Evolutionary conservation across 2,797 vertebrate genomes (phyloP), one percentile per base, ranked within the genome.

Genomic region (Morus bassanus): DNA sequence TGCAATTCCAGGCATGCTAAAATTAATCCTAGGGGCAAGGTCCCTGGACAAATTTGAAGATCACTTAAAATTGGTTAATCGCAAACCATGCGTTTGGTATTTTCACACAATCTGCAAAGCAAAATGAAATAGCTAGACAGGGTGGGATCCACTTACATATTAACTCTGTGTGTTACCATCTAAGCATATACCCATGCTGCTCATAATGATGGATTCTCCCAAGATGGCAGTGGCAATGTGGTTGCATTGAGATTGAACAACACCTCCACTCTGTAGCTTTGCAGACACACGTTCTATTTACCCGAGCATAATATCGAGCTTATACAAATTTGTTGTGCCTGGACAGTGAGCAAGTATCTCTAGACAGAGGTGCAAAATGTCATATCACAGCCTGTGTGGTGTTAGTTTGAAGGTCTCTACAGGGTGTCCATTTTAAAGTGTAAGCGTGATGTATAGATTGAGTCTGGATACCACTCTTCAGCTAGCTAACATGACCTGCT

Each of bases 11-110:
- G 21, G 17, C 39, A 78, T 37, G 18, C 2, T 79, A 39, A 68
- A 91, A 48, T 74, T 60, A 64, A 45, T 64, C 15, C 33, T 37
- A 18, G 5, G 17, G 15, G 2, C 18, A n/a, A 8, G 0, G 0
- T 59, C 56, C 22, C 28, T 50, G 22, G 30, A 31, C 1, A 81
- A 59, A 61, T 46, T 27, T 59, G 27, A 91, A 83, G 46, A 53
- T n/a, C 19, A 19, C 39, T 78, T 75, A 43, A 64, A 83, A 83
- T 4, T 54, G n/a, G 15, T 18, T 82, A 67, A 79, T 54, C 3
- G 1, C 15, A 92, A 83, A 53, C 16, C 41, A 50, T 3, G 3
- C 1, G 0, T 79, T 82, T 1, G 2, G 23, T 37, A n/a, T 21
- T 33, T 82, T 78, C 51, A 87, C 39, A 45, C n/a, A 88, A 37